Base-by-base conservation (phyloP, 2,113 vertebrate genomes). In the Galbula dea region DNA sequence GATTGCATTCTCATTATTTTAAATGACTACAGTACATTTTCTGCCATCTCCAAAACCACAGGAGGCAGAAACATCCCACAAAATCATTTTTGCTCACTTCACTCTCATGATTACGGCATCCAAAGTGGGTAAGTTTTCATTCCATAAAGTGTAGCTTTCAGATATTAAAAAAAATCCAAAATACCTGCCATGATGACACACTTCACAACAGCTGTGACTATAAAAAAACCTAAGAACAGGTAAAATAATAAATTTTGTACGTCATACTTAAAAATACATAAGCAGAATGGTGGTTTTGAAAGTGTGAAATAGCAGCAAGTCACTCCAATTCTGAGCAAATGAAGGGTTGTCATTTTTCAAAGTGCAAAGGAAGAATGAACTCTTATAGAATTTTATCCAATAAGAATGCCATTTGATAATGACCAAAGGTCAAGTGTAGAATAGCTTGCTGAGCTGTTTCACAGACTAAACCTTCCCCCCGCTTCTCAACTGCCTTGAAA, bases 401-500 rank as follows among this genome's bases (percentile, higher is more conserved):
- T 73, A 69, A 49, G 69, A 85, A 90, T 49, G n/a, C 43, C 82
- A 69, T 20, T 36, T 61, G 54, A 77, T 58, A 86, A 59, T 13
- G 79, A 79, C 67, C 63, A 93, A 73, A 88, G 80, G 51, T 66
- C 72, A 89, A 39, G 86, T 73, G 58, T 37, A 83, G 77, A 89
- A 89, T 48, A 78, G 57, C 48, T 85, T 78, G 82, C 29, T 22
- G 52, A 83, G 48, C 86, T 71, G 84, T 88, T 94, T 88, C 79
- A 92, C 52, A 88, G 36, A 85, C 32, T 84, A 71, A 95, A 90
- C 73, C 48, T 39, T 92, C 55, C 83, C 90, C 84, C 52, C 1
- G 9, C 66, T 95, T 94, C 74, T 86, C 75, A 88, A 73, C 48
- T 71, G 82, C 75, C 92, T 92, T 91, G 82, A 91, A 95, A 92